Base-by-base conservation (phyloP, 2,888 invertebrate species). In the Trichogramma evanescens region DNA sequence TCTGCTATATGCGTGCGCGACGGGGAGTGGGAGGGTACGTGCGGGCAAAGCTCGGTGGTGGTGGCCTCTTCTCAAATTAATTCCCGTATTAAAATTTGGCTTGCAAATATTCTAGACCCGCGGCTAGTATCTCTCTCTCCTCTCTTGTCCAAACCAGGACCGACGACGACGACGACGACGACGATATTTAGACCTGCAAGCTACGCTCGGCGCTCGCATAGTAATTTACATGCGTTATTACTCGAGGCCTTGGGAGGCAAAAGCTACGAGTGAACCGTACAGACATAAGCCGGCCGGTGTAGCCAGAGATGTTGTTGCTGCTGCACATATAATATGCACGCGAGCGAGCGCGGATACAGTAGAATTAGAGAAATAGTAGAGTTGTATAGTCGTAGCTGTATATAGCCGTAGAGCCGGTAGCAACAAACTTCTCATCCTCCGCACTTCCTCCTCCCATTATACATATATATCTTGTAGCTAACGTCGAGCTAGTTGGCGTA, bases 1-100 rank as follows among this genome's bases (percentile, higher is more conserved):
- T 59, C 55, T 61, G 56, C 6, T 13, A 52, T 13, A 54, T 59
- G 26, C 50, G 50, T 40, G 44, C 26, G 26, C 26, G 26, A 26
- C 26, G 26, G 26, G 26, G 26, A 26, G 26, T 26, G 26, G 26
- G 26, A 26, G 26, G 26, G 26, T 26, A 26, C 26, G 26, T 13
- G 13, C 26, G 26, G 26, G 26, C 26, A 26, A 26, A 26, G 26
- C 26, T 26, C 26, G 26, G 26, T 26, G 26, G 26, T 26, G 26
- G 26, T 26, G 1, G 26, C 26, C 26, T 26, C 26, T 26, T 26
- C 74, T 76, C 76, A 77, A 78, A 78, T 78, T 78, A 78, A 78
- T 77, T 77, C 77, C 72, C 73, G 77, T 75, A 78, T 78, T 78
- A 78, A 77, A 78, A 78, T 78, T 78, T 77, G 78, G 77, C 77